Percentiles rank a stretch among this genome's conserved stretches.
phyloP scores from a whole-genome alignment of 2,797 vertebrate genomes.

The Carcharodon carcharias region DNA sequence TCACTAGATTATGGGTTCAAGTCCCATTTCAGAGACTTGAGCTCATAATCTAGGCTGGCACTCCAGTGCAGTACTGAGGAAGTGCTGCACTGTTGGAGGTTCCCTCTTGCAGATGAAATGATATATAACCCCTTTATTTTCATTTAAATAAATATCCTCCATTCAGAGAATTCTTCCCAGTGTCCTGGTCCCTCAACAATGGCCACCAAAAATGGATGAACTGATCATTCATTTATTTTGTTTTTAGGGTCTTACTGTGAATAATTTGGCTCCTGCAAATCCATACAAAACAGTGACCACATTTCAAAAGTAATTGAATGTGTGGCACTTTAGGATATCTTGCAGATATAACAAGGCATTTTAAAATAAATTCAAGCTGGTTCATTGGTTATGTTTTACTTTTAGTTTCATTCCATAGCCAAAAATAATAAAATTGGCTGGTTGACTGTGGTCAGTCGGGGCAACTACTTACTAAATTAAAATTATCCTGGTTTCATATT shows the following conservation, averaged over 20 bases:
- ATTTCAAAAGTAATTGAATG: not conserved
- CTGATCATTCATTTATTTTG: not conserved
- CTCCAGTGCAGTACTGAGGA: not conserved
- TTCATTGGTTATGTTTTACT: not conserved
- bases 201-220: not conserved
- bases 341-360: not conserved
- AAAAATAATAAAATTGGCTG: not conserved
- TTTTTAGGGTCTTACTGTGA: not conserved
- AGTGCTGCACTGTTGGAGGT: not conserved
- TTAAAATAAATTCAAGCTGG: not conserved
- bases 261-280: not conserved
- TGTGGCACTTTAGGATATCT: not conserved
- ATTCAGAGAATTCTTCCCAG: not conserved
- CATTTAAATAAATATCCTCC: not conserved
- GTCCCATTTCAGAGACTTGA: not conserved
- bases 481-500: not conserved
- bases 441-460: not conserved
- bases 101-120: not conserved
- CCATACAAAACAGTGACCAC: not conserved
- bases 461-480: not conserved
- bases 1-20: not conserved
- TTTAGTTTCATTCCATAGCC: not conserved
- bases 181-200: not conserved
- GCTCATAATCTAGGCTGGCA: not conserved
- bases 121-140: not conserved